A percentile compares a stretch with the other conserved stretches of the same genome.
These are phyloP conservation scores for Hylomyscus alleni DNA, from an alignment of 2,797 vertebrate species.

Conservation along the genomic window DNA sequence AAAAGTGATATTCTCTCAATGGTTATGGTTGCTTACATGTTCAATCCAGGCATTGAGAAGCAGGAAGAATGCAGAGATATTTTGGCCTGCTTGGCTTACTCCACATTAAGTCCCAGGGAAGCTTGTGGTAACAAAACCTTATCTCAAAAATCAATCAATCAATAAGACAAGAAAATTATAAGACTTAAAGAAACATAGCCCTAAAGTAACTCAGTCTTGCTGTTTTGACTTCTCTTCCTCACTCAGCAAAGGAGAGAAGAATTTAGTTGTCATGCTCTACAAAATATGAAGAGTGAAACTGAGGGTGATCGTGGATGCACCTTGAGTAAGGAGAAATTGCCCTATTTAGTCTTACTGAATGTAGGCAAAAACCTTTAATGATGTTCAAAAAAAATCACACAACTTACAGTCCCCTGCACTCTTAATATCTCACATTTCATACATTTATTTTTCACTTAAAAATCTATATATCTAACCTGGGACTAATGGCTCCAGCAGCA, in stretches of 20 bases:
- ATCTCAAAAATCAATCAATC: background rate
- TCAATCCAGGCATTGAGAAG: background rate
- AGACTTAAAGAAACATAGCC: too few species aligned
- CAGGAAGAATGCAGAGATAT: background rate
- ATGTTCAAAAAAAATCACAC: background rate
- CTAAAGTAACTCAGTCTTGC: too few species aligned
- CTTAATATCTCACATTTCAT: background rate
- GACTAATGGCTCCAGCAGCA: too few species aligned
- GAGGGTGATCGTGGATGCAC: background rate
- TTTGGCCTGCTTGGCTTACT: background rate
- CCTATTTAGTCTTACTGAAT: background rate
- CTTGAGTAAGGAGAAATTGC: background rate
- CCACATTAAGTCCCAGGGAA: background rate
- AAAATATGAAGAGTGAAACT: background rate
- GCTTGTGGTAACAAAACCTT: background rate
- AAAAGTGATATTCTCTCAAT: slow-evolving; percentile 4
- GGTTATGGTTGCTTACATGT: background rate
- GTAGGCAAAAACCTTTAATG: background rate
- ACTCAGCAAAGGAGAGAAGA: background rate
- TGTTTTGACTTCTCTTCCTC: background rate
- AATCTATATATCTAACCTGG: background rate
- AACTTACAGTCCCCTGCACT: background rate
- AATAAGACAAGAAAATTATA: background rate
- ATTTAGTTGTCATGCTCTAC: background rate
- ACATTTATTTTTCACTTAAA: slow-evolving; percentile 27